Evolutionary conservation across 2,113 vertebrate species (phyloP), one percentile per base, ranked within the genome.

Genomic region (Eurypyga helias): DNA sequence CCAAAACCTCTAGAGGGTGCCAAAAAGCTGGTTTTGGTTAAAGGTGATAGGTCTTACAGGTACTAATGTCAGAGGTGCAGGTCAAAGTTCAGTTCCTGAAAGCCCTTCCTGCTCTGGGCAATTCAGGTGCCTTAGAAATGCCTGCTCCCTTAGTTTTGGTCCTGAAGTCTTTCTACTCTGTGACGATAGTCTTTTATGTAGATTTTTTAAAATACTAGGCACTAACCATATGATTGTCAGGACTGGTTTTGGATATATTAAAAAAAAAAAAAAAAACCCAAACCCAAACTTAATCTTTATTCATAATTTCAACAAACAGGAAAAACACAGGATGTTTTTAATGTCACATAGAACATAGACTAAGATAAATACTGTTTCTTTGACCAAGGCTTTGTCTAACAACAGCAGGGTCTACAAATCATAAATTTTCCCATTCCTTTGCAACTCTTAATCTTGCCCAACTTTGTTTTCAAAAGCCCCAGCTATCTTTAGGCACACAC

Each of bases 1-100:
- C 49, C 29, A 83, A 87, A 97, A 87, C 92, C 96, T 96, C 92
- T 96, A 97, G 97, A 95, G 85, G 90, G 93, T 97, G 92, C 95
- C 92, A 96, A 84, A 71, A 96, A 97, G 23, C 89, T 93, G 94
- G 31, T 51, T 94, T 95, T 81, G 60, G 16, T 89, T 86, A 34
- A 62, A 31, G 15, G 65, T 89, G 36, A 65, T 72, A 48, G 21
- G 29, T 83, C 20, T 15, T 61, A 3, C 36, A 45, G 7, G 7
- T 46, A 29, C 52, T 95, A 48, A 20, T 60, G 77, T 84, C 72
- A 34, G 33, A 51, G 69, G 19, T 43, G 5, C 24, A 66, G 15
- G 81, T 82, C 60, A 83, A 3, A 71, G 65, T 43, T 55, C 4
- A 9, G 6, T 41, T 87, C 45, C 41, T 58, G 41, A 60, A 84